Base-by-base conservation (phyloP, 2,797 vertebrate species). In the Jordanella pulchra region DNA sequence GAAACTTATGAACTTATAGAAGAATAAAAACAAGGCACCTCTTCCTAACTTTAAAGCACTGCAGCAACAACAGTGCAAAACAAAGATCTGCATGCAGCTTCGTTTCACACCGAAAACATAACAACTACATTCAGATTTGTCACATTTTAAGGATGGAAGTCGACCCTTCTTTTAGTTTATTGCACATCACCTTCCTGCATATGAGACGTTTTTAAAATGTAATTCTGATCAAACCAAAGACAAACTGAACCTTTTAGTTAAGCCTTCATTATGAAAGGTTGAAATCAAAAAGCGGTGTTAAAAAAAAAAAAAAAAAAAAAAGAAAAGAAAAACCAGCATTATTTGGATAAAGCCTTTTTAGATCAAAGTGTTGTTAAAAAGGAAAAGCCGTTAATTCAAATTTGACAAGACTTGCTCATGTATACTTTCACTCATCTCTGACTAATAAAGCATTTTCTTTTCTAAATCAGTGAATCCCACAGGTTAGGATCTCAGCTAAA, bases 21-120 rank as follows among this genome's bases (percentile, higher is more conserved):
- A 54, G 64, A 76, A 75, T 32, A 35, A 28, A 76, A 65, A 69
- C 27, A 63, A 92, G 88, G 88, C 90, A 87, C 85, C 70, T 75
- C 69, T 17, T 39, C 54, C 75, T 32, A 63, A 64, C 60, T 69
- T 53, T 12, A 71, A 28, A 68, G 73, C 32, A 72, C 48, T 44
- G 80, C 56, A 68, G 47, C 5, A 55, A n/a, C 10, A 61, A 76
- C 63, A 77, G 83, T 84, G 88, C 80, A 89, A 87, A 81, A 56
- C 7, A 87, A 81, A 56, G 7, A 66, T 61, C 66, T 50, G 44
- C 50, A 50, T 74, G 80, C 77, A 81, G 70, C 58, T 72, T 63
- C 56, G 78, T 13, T 30, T 7, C 4, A 30, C 30, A 54, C 50
- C 48, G 35, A 7, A 55, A 69, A 13, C 14, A 10, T 39, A n/a